Base-by-base conservation (phyloP, 2,888 invertebrate species). In the Chrysolina oricalcia region DNA sequence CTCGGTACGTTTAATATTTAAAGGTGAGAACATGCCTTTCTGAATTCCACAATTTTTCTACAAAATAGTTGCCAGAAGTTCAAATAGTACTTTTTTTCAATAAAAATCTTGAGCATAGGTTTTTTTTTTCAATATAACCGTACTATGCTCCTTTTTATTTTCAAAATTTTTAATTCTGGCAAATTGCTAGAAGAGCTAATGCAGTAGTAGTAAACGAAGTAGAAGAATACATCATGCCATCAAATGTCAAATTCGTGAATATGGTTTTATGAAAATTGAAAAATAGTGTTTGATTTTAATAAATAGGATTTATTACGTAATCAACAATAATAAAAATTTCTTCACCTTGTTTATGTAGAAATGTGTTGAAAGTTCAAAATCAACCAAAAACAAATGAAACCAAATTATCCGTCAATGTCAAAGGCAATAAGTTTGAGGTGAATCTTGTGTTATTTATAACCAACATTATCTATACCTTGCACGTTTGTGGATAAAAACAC, bases 351-450 rank as follows among this genome's bases (percentile, higher is more conserved):
- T 4, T 2, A n/a, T 46, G 27, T 27, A 8, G 17, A 27, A 59
- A 35, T 59, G 27, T 59, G 35, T 64, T 64, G 41, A 64, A 64
- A 41, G 19, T 64, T 41, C 19, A 43, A 43, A 64, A 9, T 21
- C 13, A 41, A 10, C 50, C 21, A 17, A 66, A 50, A 73, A 74
- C 70, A 74, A 74, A 70, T 66, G 74, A 74, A 66, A 48, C n/a
- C 56, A 21, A 65, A 21, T 41, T 40, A 23, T 53, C 46, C 40
- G 62, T 70, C 65, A 64, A 50, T 70, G 74, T 74, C 74, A 74
- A 59, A 27, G 41, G 35, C 64, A 23, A 62, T 69, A 11, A 68
- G 62, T 35, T 63, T 41, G 50, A 17, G 62, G 66, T 53, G 48
- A 53, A 68, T 53, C 41, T 68, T 68, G 68, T 68, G 53, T 40